phyloP scores from a whole-genome alignment of 1,140 invertebrate genomes.

The Macrobrachium rosenbergii region DNA sequence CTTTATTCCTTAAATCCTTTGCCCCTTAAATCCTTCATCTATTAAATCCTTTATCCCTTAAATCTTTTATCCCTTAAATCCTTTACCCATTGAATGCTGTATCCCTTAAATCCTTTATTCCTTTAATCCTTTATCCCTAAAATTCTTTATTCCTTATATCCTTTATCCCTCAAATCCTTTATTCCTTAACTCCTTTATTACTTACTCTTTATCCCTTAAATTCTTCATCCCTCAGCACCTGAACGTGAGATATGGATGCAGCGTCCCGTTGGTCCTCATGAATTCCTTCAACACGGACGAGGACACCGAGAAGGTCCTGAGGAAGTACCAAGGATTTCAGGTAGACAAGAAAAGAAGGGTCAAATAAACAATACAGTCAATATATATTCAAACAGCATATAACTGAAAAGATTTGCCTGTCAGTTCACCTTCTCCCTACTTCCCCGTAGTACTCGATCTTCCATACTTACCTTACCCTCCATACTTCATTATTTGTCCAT shows the following conservation, averaged over 20 bases:
- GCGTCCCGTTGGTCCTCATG: constrained; percentile 98
- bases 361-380: not conserved
- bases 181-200: not conserved
- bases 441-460: not conserved
- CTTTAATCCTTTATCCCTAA: not conserved
- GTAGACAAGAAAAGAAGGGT: not conserved
- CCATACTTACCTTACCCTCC: not conserved
- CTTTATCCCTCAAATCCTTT: not conserved
- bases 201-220: not conserved
- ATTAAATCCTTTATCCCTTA: not conserved
- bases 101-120: not conserved
- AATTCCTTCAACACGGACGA: constrained; percentile 99
- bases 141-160: not conserved
- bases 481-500: no score
- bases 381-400: no score
- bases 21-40: not conserved
- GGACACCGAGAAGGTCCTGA: constrained; percentile 93
- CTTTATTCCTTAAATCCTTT: no score
- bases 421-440: not conserved
- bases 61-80: not conserved
- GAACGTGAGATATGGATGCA: constrained; percentile 94
- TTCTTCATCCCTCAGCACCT: constrained; percentile 79
- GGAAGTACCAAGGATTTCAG: constrained; percentile 95
- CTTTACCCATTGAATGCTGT: not conserved
- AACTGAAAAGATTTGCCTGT: not conserved